Evolutionary conservation across 2,797 vertebrate genomes (phyloP).

Genomic region (Hydrolagus colliei): DNA sequence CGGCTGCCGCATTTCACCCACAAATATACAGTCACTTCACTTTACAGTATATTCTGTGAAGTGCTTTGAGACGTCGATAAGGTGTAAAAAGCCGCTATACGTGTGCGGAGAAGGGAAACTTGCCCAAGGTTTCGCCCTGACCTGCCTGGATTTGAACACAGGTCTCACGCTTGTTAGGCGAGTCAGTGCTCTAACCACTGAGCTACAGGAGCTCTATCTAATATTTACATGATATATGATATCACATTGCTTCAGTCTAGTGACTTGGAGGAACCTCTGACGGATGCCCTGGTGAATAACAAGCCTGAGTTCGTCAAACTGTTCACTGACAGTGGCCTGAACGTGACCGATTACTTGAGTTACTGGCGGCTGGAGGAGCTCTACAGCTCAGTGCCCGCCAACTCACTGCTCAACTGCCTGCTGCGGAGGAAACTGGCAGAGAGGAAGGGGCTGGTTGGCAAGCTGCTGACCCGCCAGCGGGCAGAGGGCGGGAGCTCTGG

Average conservation of each 20-base stretch:
- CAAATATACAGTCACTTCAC: no score
- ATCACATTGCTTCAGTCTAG: constrained; percentile 53
- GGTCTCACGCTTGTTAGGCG: no score
- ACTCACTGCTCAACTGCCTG: constrained; percentile 54
- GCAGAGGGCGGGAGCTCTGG: constrained; percentile 32
- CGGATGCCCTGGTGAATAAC: constrained; percentile 72
- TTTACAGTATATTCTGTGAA: no score
- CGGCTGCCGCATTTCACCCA: no score
- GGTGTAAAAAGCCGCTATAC: no score
- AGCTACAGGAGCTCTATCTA: no score
- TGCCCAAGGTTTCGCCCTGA: no score
- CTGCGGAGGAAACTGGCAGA: constrained; percentile 55
- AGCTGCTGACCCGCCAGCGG: not conserved
- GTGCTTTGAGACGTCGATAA: no score
- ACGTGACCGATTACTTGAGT: constrained; percentile 70
- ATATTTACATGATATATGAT: not conserved
- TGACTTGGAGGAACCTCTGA: constrained; percentile 74
- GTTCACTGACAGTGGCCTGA: constrained; percentile 74
- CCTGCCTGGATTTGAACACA: no score
- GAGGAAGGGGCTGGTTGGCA: constrained; percentile 35
- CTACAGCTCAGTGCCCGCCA: constrained; percentile 59
- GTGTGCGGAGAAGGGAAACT: no score
- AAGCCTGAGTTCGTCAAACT: constrained; percentile 80
- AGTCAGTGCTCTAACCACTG: no score
- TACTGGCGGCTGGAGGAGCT: constrained; percentile 63